Base-by-base conservation (phyloP, 2,888 invertebrate species). In the Agrochola lota region DNA sequence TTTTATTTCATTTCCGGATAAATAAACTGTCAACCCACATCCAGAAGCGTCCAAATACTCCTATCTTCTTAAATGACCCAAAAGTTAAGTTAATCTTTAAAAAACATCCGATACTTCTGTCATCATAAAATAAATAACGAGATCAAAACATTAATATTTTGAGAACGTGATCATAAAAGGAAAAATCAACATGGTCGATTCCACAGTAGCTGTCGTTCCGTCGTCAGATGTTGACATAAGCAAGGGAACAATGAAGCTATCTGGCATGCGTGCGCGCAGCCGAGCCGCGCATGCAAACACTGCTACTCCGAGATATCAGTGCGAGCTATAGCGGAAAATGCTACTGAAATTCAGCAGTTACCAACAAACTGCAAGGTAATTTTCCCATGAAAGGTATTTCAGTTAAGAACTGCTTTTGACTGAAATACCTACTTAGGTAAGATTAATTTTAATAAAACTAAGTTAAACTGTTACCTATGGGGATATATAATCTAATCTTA, bases 191-290 rank as follows among this genome's bases (percentile, higher is more conserved):
- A 63, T 35, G 40, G 12, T 23, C 90, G 78, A 85, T 92, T 94
- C 95, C 80, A 94, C 82, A 71, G 83, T 82, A 90, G 82, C 84
- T 78, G 71, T 82, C 89, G 87, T 91, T 89, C 90, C 75, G 77
- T 81, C 83, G 80, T 86, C 88, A 89, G 83, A 80, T 94, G 90
- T 95, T 95, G 92, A 95, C 92, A 93, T 86, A 91, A 91, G 90
- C 90, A 89, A 90, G 90, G 92, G 92, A 94, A 94, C 93, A 94
- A 94, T 94, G 91, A 91, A 92, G 91, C 85, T 92, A 92, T 92
- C 90, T 90, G 89, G 89, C 87, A 79, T 89, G 91, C 87, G 87
- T 85, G 78, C 79, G 84, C 89, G 84, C 86, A 85, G 71, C 46
- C 76, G 75, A 87, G 81, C 72, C 81, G 81, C 78, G 71, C 77